Evolutionary conservation across 2,888 invertebrate genomes (phyloP), one percentile per base, ranked within the genome.

Genomic region (Leptopilina drosophilae): DNA sequence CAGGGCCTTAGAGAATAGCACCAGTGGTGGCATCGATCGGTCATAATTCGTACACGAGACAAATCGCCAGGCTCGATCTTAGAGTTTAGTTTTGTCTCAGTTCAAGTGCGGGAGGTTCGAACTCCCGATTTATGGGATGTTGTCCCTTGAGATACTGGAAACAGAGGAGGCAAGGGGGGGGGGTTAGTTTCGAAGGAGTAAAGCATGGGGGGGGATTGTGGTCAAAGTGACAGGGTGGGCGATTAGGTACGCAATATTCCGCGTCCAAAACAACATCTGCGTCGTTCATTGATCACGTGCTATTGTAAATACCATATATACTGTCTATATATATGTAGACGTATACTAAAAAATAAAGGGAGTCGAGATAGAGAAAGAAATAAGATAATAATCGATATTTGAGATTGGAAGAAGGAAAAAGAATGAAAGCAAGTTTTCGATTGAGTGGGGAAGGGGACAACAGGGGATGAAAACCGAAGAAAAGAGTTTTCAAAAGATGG

Each of bases 201-300:
- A 26, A 26, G 49, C 33, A 33, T 7, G 69, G 69, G 12, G 26
- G 11, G 82, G 80, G 79, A 79, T 78, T 89, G 89, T 87, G 91
- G 91, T 91, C 91, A 90, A 88, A 91, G 89, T 90, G 91, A 91
- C 91, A 90, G 91, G 90, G 88, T 88, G 89, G 89, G 86, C 90
- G 91, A 91, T 91, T 91, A 91, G 90, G 88, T 89, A 89, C 88
- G 89, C 91, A 90, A 91, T 91, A 90, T 90, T 90, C 88, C 84
- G 87, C 87, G 88, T 88, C 87, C 87, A 85, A 88, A 89, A 85
- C 88, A 88, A 88, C 91, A 91, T 90, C 91, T 91, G 89, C 89
- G 89, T 87, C 89, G 88, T 89, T 90, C 90, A 90, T 90, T 90
- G 91, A 91, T 91, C 91, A 90, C 86, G 83, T 42, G 8, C 84